Evolutionary conservation across 2,888 invertebrate genomes (phyloP).

Genomic region (Stenichneumon culpator): DNA sequence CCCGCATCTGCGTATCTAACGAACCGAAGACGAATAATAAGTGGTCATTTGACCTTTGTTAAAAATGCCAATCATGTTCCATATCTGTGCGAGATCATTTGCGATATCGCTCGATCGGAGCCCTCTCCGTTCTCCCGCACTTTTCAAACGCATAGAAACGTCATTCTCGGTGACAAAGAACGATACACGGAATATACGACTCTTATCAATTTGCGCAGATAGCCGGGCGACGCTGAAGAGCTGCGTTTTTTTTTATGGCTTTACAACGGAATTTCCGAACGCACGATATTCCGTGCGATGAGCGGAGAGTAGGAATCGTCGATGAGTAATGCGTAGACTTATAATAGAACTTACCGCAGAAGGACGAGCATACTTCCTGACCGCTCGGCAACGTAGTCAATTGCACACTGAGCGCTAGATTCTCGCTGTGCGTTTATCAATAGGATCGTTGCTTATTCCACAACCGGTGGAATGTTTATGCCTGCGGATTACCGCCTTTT

Average conservation of each 20-base stretch:
- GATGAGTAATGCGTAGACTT: conserved; percentile 58
- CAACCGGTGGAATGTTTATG: conserved; percentile 14
- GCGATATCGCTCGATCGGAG: background rate
- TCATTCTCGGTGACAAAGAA: background rate
- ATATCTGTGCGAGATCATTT: conserved; percentile 17
- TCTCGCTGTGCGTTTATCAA: conserved; percentile 36
- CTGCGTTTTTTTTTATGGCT: background rate
- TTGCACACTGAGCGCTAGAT: conserved; percentile 54
- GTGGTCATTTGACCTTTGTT: conserved; percentile 4
- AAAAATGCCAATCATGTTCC: conserved; percentile 13
- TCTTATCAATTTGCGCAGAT: conserved; percentile 11
- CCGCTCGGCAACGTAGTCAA: conserved; percentile 54
- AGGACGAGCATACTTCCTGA: conserved; percentile 60
- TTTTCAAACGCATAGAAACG: background rate
- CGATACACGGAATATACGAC: background rate
- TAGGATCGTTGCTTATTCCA: conserved; percentile 28
- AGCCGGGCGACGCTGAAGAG: background rate
- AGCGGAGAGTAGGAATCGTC: conserved; percentile 33
- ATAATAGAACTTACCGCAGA: conserved; percentile 64
- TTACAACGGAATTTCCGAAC: background rate
- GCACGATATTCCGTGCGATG: background rate
- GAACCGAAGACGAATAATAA: background rate
- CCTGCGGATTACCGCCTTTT: background rate
- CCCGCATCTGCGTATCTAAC: background rate
- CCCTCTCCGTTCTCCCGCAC: background rate